phyloP scores from a whole-genome alignment of 2,888 invertebrate genomes.

The Sericinus montela region DNA sequence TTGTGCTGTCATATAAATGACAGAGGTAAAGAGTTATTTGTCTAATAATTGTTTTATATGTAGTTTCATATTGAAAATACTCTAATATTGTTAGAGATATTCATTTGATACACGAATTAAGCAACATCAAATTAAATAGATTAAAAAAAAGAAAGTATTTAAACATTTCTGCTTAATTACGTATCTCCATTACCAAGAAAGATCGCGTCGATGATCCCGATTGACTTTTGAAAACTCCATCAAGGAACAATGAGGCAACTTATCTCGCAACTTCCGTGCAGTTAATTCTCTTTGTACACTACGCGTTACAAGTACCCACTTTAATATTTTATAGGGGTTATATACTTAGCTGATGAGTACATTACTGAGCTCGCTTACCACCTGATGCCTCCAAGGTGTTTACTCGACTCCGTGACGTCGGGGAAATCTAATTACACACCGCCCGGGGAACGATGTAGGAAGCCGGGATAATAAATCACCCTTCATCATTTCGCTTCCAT shows the following conservation, averaged over 20 bases:
- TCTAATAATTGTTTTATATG: too few species aligned
- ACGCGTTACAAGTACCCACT: conserved; percentile 16
- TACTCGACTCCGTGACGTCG: conserved; percentile 28
- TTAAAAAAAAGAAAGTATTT: too few species aligned
- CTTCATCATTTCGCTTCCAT: conserved; percentile 39
- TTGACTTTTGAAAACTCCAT: conserved; percentile 9
- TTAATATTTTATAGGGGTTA: conserved; percentile 22
- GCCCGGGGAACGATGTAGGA: conserved; percentile 26
- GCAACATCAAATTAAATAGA: too few species aligned
- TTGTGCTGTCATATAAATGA: too few species aligned
- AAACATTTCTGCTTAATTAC: too few species aligned
- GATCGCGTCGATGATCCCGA: background rate
- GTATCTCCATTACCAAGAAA: too few species aligned
- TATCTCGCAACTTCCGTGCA: background rate
- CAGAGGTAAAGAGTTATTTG: too few species aligned
- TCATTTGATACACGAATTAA: too few species aligned
- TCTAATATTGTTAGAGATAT: too few species aligned
- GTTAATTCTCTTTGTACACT: conserved; percentile 16
- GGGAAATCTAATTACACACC: conserved; percentile 41
- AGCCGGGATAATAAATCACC: conserved; percentile 54
- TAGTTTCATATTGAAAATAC: too few species aligned
- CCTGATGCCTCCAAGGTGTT: conserved; percentile 52
- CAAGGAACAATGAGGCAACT: conserved; percentile 4
- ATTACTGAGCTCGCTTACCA: conserved; percentile 27
- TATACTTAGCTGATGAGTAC: conserved; percentile 26